Percentiles rank a stretch among this genome's conserved stretches.
Conservation (phyloP, 2,797 vertebrate genomes). For the Octomys mimax region DNA sequence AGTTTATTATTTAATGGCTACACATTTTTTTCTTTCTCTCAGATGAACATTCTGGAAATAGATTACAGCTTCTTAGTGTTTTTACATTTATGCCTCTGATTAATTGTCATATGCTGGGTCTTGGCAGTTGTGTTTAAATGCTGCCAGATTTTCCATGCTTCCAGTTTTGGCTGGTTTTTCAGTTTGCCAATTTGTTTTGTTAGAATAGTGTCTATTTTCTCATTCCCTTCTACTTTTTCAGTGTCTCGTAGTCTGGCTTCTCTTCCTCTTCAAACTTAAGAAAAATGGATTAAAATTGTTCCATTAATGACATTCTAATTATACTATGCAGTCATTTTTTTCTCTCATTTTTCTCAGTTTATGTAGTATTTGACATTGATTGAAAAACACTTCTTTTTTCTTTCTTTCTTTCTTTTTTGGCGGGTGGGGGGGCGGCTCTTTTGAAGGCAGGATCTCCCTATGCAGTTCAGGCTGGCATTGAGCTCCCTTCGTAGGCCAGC, state of each 20-base stretch:
- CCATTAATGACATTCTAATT: background rate
- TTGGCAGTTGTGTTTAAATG: background rate
- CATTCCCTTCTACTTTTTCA: background rate
- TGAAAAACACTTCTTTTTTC: background rate
- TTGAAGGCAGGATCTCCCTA: too few species aligned
- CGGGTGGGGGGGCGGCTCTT: too few species aligned
- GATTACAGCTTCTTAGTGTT: background rate
- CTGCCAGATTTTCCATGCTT: background rate
- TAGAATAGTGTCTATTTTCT: background rate
- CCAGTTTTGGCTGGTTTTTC: conserved; percentile 13
- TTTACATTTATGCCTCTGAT: background rate
- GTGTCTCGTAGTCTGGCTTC: background rate
- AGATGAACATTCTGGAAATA: conserved; percentile 20
- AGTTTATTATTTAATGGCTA: conserved; percentile 38
- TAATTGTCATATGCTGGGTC: background rate
- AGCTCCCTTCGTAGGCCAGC: too few species aligned
- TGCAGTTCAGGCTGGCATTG: too few species aligned
- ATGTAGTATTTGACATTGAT: background rate
- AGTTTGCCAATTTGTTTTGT: background rate
- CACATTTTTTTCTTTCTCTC: background rate
- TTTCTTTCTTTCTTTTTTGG: too few species aligned
- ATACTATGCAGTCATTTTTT: background rate
- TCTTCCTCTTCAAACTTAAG: background rate
- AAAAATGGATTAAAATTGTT: background rate
- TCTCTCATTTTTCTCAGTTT: background rate